A percentile compares a stretch with the other conserved stretches of the same genome.
Conservation (phyloP, 1,140 invertebrate genomes). For the Habropoda laboriosa region DNA sequence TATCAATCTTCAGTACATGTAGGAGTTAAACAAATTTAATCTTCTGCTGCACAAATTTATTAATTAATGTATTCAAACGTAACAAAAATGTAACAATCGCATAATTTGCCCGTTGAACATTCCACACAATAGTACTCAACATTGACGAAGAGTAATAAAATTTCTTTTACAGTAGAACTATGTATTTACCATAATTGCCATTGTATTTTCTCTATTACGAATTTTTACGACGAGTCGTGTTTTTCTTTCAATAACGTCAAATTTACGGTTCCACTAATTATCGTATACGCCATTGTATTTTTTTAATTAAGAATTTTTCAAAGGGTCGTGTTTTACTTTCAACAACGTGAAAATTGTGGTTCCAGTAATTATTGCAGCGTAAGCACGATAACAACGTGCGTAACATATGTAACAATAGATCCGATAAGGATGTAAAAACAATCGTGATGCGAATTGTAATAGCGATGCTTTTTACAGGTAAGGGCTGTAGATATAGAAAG, state of each 20-base stretch:
- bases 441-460: background rate
- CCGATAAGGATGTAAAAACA: background rate
- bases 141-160: too few relatives aligned
- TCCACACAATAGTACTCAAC: too few relatives aligned
- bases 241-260: background rate
- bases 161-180: too few relatives aligned
- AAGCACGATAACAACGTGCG: background rate
- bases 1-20: too few relatives aligned
- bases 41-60: too few relatives aligned
- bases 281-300: too few relatives aligned
- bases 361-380: background rate
- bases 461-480: conserved; percentile 68
- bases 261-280: background rate
- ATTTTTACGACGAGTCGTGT: background rate
- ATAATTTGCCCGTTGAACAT: too few relatives aligned
- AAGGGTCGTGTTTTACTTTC: background rate
- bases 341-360: background rate
- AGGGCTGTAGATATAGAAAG: conserved; percentile 88
- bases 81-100: too few relatives aligned
- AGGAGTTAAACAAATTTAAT: too few relatives aligned
- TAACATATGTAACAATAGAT: too few relatives aligned
- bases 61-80: too few relatives aligned
- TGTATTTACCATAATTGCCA: background rate
- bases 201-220: background rate
- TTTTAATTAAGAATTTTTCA: background rate